Conservation (phyloP, 2,797 vertebrate genomes). For the Rhinatrema bivittatum region DNA sequence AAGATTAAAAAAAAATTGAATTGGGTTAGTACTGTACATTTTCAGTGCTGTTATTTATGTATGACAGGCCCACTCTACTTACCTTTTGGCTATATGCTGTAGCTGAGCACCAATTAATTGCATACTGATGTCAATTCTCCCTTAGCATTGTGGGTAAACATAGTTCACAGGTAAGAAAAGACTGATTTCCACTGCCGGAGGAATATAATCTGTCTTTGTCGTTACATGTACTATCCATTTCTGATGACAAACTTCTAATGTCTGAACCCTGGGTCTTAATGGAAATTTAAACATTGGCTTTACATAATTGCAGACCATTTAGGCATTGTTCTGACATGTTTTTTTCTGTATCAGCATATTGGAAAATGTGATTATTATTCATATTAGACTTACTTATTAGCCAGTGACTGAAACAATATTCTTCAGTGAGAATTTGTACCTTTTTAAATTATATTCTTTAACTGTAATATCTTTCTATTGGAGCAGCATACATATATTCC, state of each 20-base stretch:
- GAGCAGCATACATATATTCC: too few relatives aligned
- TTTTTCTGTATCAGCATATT: too few relatives aligned
- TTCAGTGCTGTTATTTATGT: conserved; percentile 51
- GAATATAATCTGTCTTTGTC: conserved; percentile 39
- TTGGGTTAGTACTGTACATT: conserved; percentile 50
- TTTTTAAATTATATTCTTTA: too few relatives aligned
- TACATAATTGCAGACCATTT: too few relatives aligned
- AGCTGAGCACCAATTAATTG: conserved; percentile 53
- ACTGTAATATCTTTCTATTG: too few relatives aligned
- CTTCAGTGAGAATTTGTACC: too few relatives aligned
- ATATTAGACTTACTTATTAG: too few relatives aligned
- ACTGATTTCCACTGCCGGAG: conserved; percentile 20
- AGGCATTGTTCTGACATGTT: too few relatives aligned
- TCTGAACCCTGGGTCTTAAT: background rate
- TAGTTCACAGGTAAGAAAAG: conserved; percentile 11
- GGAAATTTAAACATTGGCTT: background rate
- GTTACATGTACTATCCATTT: background rate
- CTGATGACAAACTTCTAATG: background rate
- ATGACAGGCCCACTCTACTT: conserved; percentile 39
- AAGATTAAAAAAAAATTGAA: conserved; percentile 43
- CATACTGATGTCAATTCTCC: conserved; percentile 35
- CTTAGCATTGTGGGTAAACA: conserved; percentile 38
- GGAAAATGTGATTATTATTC: too few relatives aligned
- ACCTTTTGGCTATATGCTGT: conserved; percentile 44
- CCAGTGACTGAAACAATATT: too few relatives aligned